These are phyloP conservation scores for Drosophila buzzatii DNA, from an alignment of 2,888 invertebrate genomes.

Conservation along the genomic window DNA sequence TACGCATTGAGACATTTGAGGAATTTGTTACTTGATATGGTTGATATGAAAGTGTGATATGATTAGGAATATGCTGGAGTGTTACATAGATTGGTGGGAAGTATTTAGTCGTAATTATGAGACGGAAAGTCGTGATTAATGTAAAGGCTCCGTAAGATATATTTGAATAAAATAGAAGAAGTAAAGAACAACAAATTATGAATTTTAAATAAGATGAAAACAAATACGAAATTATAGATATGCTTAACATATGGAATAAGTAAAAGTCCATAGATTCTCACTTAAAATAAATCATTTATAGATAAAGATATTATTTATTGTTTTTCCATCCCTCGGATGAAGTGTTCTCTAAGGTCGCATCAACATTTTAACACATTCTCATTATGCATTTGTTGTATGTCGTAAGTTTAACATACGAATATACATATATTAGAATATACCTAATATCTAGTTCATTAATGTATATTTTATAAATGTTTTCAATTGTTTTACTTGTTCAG, in stretches of 20 bases:
- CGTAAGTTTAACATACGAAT: slow-evolving; percentile 46
- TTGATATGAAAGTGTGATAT: slow-evolving; percentile 18
- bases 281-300: slow-evolving; percentile 60
- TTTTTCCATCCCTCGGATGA: slow-evolving; percentile 50
- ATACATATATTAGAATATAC: slow-evolving; percentile 72
- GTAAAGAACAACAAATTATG: neutral
- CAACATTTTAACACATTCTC: slow-evolving; percentile 34
- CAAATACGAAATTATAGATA: neutral
- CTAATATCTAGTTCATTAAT: slow-evolving; percentile 75
- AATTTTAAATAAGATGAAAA: neutral
- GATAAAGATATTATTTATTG: slow-evolving; percentile 45
- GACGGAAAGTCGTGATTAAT: slow-evolving; percentile 15
- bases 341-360: slow-evolving; percentile 35
- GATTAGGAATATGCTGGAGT: slow-evolving; percentile 32
- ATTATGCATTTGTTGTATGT: slow-evolving; percentile 23
- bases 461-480: slow-evolving; percentile 79
- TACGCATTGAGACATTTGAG: slow-evolving; percentile 24
- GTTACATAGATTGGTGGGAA: slow-evolving; percentile 72
- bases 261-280: slow-evolving; percentile 64
- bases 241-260: slow-evolving; percentile 34
- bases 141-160: neutral
- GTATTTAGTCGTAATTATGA: slow-evolving; percentile 49
- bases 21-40: slow-evolving; percentile 10
- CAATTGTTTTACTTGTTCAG: slow-evolving; percentile 78
- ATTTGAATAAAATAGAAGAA: neutral